Base-by-base conservation (phyloP, 1,140 invertebrate genomes). In the Drosophila ananassae region DNA sequence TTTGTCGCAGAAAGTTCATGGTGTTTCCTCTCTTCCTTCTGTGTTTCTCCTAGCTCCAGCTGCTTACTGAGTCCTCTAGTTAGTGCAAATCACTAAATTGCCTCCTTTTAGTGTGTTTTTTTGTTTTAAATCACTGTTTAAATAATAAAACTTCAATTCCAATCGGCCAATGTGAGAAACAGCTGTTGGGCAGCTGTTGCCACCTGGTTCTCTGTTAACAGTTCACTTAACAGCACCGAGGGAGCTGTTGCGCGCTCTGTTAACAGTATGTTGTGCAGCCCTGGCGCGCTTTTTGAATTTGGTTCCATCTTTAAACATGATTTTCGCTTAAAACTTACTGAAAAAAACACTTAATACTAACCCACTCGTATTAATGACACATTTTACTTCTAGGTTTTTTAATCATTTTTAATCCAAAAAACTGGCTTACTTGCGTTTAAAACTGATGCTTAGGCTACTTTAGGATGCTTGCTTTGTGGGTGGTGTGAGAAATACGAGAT, bases 1-100 rank as follows among this genome's bases (percentile, higher is more conserved):
- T 81, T 81, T 91, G 90, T 41, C 90, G 85, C 69, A 91, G 55
- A 54, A 91, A 91, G 72, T 91, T 91, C 90, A 91, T 91, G 13
- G 41, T 57, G 21, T 28, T 8, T 50, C 21, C n/a, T 44, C 8
- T 3, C 5, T 21, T 13, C 0, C 2, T 6, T 44, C 41, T 8
- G 6, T 17, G 13, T 5, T 7, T 21, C 17, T 44, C 17, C 41
- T 21, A 17, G 13, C 6, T 44, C n/a, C 41, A 44, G 41, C 2
- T 44, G 13, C 5, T 17, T 7, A 37, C 10, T 10, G 34, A 37
- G 12, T 1, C 34, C 10, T 12, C 10, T 37, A 37, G 34, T n/a
- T 2, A 10, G 34, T 37, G 10, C 1, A 1, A 3, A 37, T 12
- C 34, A n/a, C 34, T n/a, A 28, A 28, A 28, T 28, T 28, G 3